Base-by-base conservation (phyloP, 2,113 vertebrate genomes). In the Semicossyphus pulcher region DNA sequence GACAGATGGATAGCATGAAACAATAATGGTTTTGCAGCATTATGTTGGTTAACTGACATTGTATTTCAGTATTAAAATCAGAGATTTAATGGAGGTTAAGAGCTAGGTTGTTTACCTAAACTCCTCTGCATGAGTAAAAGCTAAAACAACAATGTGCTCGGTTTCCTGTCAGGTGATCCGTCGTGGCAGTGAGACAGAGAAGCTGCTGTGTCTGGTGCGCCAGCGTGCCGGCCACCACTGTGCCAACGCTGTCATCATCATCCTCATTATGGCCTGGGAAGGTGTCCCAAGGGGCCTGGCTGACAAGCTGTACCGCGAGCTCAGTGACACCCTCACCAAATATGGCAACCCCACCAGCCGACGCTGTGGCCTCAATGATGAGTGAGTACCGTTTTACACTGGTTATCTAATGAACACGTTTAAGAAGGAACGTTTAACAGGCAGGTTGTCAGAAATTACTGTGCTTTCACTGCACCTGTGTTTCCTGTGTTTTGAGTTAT, bases 181-280 rank as follows among this genome's bases (percentile, higher is more conserved):
- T 32, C 95, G 98, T 39, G 70, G 94, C 78, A 95, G 94, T 18
- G 93, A 96, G 48, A 95, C 94, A 41, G 98, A 99, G 93, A 99
- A 99, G 82, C 88, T 99, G 61, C 86, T 99, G 57, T 98, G 97
- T 81, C 78, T 99, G 91, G 98, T 99, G 65, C 93, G 97, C 3
- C 95, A 97, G 11, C 96, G 98, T 0, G 93, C 95, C 0, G 98
- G 98, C 52, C 98, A 99, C 92, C 96, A 95, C 88, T 99, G 98
- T 91, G 95, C 93, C 86, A 96, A 99, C 0, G 95, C 98, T 0
- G 94, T 97, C 87, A 97, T 99, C 64, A 94, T 99, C 91, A 96
- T 99, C 80, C 93, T 99, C 75, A 99, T 99, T 84, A 86, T 99
- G 92, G 96, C 96, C 57, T 99, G 98, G 98, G 98, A 99, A 85